These are phyloP conservation scores for Eurois occulta DNA, from an alignment of 2,888 invertebrate species.

Conservation along the genomic window DNA sequence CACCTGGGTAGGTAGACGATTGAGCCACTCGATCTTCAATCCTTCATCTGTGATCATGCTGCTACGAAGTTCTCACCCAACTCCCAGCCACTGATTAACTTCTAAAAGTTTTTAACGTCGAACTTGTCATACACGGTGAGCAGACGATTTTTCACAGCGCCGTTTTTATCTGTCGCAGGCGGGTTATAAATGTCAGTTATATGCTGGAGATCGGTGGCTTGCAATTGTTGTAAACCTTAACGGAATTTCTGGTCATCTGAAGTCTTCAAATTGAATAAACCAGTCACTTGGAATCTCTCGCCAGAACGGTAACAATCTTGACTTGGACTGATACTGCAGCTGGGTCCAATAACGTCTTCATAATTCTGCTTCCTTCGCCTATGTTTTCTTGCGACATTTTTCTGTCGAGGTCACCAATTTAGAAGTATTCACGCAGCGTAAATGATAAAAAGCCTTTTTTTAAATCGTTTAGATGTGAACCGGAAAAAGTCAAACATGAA, in stretches of 20 bases:
- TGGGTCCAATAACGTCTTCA: not conserved
- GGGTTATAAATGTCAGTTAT: not conserved
- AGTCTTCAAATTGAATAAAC: not conserved
- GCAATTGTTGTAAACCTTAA: not conserved
- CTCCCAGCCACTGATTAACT: not conserved
- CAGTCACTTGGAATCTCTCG: not conserved
- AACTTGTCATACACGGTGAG: not conserved
- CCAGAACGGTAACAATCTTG: not conserved
- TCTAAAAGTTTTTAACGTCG: slow-evolving; percentile 15
- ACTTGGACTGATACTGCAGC: not conserved
- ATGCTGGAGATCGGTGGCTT: not conserved
- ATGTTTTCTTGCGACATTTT: not conserved
- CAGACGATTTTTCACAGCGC: not conserved
- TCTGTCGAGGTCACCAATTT: not conserved
- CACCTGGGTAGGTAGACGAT: not conserved
- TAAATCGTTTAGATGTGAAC: not conserved
- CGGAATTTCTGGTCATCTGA: not conserved
- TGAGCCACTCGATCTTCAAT: not conserved
- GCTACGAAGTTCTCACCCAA: not conserved
- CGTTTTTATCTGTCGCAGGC: not conserved
- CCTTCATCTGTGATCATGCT: slow-evolving; percentile 1
- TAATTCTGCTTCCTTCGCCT: not conserved
- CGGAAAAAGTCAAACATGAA: too few species aligned
- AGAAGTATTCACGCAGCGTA: not conserved
- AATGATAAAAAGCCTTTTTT: not conserved